Percentiles rank a stretch among this genome's conserved stretches.
These are phyloP conservation scores for Vireo altiloquus DNA, from an alignment of 2,113 vertebrate species.

Conservation along the genomic window DNA sequence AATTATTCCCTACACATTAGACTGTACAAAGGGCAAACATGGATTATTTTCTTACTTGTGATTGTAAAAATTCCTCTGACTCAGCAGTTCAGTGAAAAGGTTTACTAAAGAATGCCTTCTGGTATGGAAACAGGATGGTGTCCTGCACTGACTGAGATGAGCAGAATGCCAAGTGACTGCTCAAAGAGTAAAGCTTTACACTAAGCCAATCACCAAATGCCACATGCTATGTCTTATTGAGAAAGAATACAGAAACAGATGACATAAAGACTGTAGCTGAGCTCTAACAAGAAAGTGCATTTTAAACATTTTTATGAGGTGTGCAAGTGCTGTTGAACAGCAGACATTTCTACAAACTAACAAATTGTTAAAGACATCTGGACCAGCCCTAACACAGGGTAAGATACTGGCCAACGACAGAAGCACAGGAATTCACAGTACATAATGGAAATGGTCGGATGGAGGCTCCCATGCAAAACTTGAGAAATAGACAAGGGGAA, in stretches of 20 bases:
- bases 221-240: background rate
- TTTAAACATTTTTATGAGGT: background rate
- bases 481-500: background rate
- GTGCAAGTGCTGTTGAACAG: background rate
- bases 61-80: background rate
- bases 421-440: background rate
- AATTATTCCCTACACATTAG: background rate
- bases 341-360: background rate
- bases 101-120: background rate
- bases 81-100: background rate
- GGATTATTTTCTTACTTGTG: background rate
- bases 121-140: background rate
- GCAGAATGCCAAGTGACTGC: background rate
- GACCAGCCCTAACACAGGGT: background rate
- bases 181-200: background rate
- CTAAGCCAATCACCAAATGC: background rate
- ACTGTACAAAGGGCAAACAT: background rate
- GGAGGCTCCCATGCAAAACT: background rate
- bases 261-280: background rate
- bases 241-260: background rate
- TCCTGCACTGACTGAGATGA: background rate
- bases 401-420: background rate
- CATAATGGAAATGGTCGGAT: background rate
- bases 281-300: accelerated
- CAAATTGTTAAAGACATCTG: background rate